A percentile compares a stretch with the other conserved stretches of the same genome.
These are phyloP conservation scores for Hydriomena furcata DNA, from an alignment of 2,888 invertebrate genomes.

Conservation along the genomic window DNA sequence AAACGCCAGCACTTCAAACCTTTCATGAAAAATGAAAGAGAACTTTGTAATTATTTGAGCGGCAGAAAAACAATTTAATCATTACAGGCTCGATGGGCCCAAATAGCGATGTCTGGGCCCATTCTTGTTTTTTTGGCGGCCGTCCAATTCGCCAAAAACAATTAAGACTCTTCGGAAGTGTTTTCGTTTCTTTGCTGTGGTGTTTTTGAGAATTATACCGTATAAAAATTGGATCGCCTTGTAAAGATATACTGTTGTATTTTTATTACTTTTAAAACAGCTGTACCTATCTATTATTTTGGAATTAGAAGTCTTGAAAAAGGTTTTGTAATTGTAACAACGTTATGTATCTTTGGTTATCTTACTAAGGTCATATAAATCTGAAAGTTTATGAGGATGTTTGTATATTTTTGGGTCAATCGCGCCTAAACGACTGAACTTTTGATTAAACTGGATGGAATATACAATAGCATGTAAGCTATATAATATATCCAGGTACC, in stretches of 20 bases:
- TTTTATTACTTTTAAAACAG: no score
- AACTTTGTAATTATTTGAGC: conserved; percentile 36
- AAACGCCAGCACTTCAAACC: conserved; percentile 28
- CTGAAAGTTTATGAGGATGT: no score
- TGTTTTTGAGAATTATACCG: conserved; percentile 23
- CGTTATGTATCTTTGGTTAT: no score
- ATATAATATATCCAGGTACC: no score
- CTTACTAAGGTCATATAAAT: no score
- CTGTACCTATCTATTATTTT: no score
- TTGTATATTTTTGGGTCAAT: no score
- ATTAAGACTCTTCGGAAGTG: conserved; percentile 31
- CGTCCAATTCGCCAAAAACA: conserved; percentile 39
- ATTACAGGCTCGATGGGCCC: conserved; percentile 31
- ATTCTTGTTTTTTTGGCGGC: conserved; percentile 37
- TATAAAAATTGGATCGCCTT: conserved; percentile 32
- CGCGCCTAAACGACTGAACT: no score
- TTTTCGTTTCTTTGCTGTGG: conserved; percentile 23
- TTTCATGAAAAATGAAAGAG: conserved; percentile 27
- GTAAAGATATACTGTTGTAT: not conserved
- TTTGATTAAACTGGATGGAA: no score
- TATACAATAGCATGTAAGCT: no score
- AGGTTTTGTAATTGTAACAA: no score
- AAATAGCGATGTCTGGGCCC: conserved; percentile 28
- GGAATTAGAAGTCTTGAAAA: no score
- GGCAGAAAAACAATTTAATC: conserved; percentile 39